Percentiles rank a stretch among this genome's conserved stretches.
phyloP scores from a whole-genome alignment of 2,888 invertebrate genomes.

The Tupiocoris notatus region DNA sequence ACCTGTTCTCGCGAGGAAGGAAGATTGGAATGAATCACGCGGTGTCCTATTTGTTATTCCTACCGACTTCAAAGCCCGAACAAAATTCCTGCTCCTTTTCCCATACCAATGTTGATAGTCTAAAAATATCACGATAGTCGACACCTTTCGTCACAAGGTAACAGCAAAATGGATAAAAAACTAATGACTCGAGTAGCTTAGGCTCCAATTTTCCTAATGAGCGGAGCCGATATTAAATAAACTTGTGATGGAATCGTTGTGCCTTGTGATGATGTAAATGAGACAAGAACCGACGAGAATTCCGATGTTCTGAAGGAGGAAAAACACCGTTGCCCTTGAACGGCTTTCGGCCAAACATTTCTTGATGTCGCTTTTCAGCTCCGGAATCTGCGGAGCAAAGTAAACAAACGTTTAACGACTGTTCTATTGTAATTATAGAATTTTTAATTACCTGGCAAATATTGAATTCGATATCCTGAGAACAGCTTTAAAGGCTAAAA shows the following conservation, averaged over 20 bases:
- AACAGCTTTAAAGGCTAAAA: too few species aligned
- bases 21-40: too few species aligned
- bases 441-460: too few species aligned
- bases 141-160: neutral
- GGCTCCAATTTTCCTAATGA: too few species aligned
- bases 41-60: too few species aligned
- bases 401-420: neutral
- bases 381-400: slow-evolving; percentile 54
- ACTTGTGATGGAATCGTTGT: slow-evolving; percentile 46
- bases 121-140: neutral
- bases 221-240: neutral
- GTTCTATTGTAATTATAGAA: too few species aligned
- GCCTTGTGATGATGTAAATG: slow-evolving; percentile 53
- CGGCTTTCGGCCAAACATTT: slow-evolving; percentile 54
- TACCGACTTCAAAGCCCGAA: too few species aligned
- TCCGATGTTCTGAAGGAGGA: slow-evolving; percentile 56
- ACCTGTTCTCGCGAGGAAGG: too few species aligned
- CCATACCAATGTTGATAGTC: neutral
- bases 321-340: slow-evolving; percentile 52
- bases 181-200: neutral
- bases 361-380: slow-evolving; percentile 56
- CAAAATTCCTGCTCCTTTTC: too few species aligned
- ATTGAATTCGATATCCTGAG: too few species aligned
- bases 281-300: slow-evolving; percentile 54
- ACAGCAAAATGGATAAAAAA: neutral